Percentiles rank a stretch among this genome's conserved stretches.
These are phyloP conservation scores for Emydura subglobosa DNA, from an alignment of 2,113 vertebrate species.

Conservation along the genomic window DNA sequence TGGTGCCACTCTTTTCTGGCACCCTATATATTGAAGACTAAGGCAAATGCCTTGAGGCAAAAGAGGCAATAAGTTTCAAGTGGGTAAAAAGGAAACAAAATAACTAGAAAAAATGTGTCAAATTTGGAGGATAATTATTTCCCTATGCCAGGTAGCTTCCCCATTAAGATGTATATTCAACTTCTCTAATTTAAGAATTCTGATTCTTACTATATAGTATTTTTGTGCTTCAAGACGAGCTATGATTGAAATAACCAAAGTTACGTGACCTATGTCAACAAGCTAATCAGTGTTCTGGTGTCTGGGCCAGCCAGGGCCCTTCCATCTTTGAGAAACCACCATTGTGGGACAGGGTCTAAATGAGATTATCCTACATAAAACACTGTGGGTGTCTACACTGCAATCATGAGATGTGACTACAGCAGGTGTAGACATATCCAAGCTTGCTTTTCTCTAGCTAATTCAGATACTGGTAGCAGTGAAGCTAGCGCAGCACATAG, in stretches of 20 bases:
- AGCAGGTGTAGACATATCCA: neutral
- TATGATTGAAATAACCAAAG: neutral
- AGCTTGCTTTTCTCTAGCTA: too few relatives aligned
- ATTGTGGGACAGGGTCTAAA: neutral
- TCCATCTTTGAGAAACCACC: neutral
- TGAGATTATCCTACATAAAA: neutral
- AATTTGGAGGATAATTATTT: neutral
- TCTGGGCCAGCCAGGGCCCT: neutral
- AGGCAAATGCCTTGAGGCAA: neutral
- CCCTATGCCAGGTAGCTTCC: neutral
- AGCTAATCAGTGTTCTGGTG: neutral
- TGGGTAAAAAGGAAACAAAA: neutral
- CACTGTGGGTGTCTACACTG: neutral
- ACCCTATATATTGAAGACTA: neutral
- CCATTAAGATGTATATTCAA: slow-evolving; percentile 10
- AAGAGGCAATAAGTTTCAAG: neutral
- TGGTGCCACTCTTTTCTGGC: neutral
- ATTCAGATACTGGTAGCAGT: neutral
- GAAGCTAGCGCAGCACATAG: neutral
- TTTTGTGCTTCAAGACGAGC: neutral
- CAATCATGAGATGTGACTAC: neutral
- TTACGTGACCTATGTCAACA: neutral
- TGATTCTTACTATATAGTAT: neutral
- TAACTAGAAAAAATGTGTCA: neutral
- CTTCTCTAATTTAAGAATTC: neutral